These are phyloP conservation scores for Malaclemys terrapin DNA, from an alignment of 2,113 vertebrate genomes.

Conservation along the genomic window DNA sequence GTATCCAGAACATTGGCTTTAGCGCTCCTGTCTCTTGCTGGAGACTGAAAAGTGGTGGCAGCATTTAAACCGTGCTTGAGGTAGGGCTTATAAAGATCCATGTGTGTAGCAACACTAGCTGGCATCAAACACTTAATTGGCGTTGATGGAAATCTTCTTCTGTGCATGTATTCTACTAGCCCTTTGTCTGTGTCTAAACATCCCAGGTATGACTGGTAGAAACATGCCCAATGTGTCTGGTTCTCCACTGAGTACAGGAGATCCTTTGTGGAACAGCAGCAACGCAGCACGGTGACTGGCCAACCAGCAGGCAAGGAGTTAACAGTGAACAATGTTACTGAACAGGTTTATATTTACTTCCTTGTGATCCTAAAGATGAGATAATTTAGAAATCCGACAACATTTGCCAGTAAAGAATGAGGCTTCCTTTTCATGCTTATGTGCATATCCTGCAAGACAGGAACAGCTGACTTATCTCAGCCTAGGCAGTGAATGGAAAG, in stretches of 20 bases:
- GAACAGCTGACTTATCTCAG: not conserved
- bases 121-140: rapidly evolving
- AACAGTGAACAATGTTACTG: conserved; percentile 5
- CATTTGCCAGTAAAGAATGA: not conserved
- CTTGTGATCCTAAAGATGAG: not conserved
- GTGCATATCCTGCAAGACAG: rapidly evolving
- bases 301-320: not conserved
- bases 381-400: not conserved
- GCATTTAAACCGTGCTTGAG: rapidly evolving
- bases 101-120: rapidly evolving
- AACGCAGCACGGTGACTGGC: not conserved
- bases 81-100: rapidly evolving
- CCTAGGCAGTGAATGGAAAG: not conserved
- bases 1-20: rapidly evolving
- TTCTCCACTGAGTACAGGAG: not conserved
- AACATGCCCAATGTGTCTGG: rapidly evolving
- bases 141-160: rapidly evolving
- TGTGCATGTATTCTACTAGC: rapidly evolving
- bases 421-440: not conserved
- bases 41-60: not conserved
- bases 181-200: not conserved
- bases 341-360: conserved; percentile 57
- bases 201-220: not conserved
- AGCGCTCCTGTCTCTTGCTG: rapidly evolving
- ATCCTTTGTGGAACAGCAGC: not conserved